A percentile compares a stretch with the other conserved stretches of the same genome.
phyloP scores from a whole-genome alignment of 2,888 invertebrate species.

The Clepsis dumicolana region DNA sequence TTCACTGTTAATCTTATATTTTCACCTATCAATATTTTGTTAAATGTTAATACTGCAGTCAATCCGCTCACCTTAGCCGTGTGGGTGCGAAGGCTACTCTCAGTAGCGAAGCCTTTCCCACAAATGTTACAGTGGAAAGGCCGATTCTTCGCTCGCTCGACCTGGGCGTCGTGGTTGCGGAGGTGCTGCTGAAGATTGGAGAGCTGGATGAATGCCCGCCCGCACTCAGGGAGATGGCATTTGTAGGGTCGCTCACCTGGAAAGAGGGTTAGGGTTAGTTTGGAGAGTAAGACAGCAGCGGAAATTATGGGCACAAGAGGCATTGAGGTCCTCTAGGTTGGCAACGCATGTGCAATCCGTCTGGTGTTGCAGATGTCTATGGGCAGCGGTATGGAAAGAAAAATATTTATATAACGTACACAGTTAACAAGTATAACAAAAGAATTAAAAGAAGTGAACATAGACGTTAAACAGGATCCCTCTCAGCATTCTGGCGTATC shows the following conservation, averaged over 20 bases:
- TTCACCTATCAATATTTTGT: background rate
- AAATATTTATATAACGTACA: too few species aligned
- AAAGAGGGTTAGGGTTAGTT: conserved; percentile 56
- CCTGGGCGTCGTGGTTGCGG: conserved; percentile 97
- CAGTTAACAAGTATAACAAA: too few species aligned
- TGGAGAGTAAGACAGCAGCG: background rate
- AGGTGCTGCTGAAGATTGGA: conserved; percentile 98
- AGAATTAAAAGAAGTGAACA: too few species aligned
- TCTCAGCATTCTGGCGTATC: too few species aligned
- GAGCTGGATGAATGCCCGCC: conserved; percentile 97
- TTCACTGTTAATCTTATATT: too few species aligned
- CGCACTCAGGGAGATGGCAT: conserved; percentile 98
- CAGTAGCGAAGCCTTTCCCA: conserved; percentile 98
- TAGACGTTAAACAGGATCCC: too few species aligned
- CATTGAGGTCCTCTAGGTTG: too few species aligned
- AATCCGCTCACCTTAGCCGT: conserved; percentile 96
- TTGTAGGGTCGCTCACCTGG: conserved; percentile 98
- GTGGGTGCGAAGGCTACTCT: conserved; percentile 97
- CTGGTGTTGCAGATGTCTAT: too few species aligned
- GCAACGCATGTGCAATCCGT: too few species aligned
- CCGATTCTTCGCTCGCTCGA: conserved; percentile 97
- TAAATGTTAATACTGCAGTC: background rate
- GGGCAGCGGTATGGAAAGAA: too few species aligned
- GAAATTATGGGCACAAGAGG: background rate
- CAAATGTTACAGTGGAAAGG: conserved; percentile 98